Percentiles rank a stretch among this genome's conserved stretches.
phyloP scores from a whole-genome alignment of 2,888 invertebrate species.

The Argyresthia albistria region DNA sequence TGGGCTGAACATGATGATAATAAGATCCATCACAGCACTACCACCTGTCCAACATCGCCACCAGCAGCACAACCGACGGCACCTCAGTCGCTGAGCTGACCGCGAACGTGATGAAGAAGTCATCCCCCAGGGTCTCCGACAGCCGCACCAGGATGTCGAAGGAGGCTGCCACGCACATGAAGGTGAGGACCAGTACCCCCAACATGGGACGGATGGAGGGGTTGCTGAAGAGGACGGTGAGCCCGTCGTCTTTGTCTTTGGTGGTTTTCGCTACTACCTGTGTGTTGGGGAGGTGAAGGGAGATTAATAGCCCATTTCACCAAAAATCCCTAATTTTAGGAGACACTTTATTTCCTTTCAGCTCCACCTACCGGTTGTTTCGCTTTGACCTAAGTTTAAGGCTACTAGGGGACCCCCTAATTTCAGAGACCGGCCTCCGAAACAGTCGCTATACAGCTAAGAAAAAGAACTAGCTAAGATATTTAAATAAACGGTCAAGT shows the following conservation, averaged over 20 bases:
- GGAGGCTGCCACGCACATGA: conserved; percentile 27
- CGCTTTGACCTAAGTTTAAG: too few relatives aligned
- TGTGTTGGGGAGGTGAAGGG: conserved; percentile 1
- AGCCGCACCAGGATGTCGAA: conserved; percentile 40
- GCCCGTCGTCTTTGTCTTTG: conserved; percentile 24
- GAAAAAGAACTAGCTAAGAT: too few relatives aligned
- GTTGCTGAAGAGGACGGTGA: conserved; percentile 22
- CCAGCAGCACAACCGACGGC: conserved; percentile 25
- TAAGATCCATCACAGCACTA: too few relatives aligned
- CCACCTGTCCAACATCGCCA: conserved; percentile 26
- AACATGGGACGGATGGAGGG: conserved; percentile 25
- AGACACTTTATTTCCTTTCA: too few relatives aligned
- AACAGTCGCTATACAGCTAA: too few relatives aligned
- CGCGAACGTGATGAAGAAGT: conserved; percentile 41
- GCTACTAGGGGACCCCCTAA: too few relatives aligned
- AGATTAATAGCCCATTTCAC: too few relatives aligned
- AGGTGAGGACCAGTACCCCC: conserved; percentile 23
- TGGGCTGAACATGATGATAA: too few relatives aligned
- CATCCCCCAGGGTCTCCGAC: conserved; percentile 38
- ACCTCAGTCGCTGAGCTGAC: conserved; percentile 38
- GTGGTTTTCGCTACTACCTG: conserved; percentile 20
- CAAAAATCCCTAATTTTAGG: too few relatives aligned
- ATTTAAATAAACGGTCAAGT: too few relatives aligned
- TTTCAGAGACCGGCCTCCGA: too few relatives aligned
- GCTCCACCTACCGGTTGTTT: too few relatives aligned